Evolutionary conservation across 2,888 invertebrate genomes (phyloP).

Genomic region (Zygogramma bicolorata): DNA sequence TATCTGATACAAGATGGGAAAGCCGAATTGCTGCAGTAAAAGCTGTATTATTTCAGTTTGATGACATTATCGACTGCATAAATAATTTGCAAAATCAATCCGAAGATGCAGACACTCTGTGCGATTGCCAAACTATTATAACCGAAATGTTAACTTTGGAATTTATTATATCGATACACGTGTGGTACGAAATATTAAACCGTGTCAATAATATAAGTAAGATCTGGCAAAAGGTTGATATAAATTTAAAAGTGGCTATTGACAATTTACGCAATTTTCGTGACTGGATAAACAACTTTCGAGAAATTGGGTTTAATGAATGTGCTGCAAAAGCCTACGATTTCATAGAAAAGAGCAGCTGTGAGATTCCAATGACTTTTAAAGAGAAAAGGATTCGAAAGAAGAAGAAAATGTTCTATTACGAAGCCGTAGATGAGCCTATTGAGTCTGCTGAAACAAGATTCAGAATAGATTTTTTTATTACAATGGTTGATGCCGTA

Average conservation of each 20-base stretch:
- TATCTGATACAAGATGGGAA: slow-evolving; percentile 32
- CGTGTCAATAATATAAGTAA: slow-evolving; percentile 14
- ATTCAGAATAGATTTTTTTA: slow-evolving; percentile 14
- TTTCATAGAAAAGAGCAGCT: not conserved
- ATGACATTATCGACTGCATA: slow-evolving; percentile 26
- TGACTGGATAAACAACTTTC: not conserved
- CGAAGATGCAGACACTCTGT: slow-evolving; percentile 23
- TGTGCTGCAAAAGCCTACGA: not conserved
- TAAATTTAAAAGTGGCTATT: slow-evolving; percentile 3
- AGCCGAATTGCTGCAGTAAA: slow-evolving; percentile 28
- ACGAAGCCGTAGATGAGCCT: slow-evolving; percentile 7
- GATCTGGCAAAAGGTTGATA: not conserved
- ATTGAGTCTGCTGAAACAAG: not conserved
- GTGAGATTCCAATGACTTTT: not conserved
- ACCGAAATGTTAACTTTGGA: not conserved
- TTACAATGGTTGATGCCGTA: not conserved
- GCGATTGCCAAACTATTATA: slow-evolving; percentile 24
- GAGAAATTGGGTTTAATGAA: not conserved
- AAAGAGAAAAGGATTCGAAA: slow-evolving; percentile 4
- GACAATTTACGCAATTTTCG: slow-evolving; percentile 2
- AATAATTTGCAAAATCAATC: slow-evolving; percentile 29
- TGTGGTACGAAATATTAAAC: slow-evolving; percentile 8
- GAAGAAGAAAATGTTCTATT: not conserved
- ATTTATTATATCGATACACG: slow-evolving; percentile 17
- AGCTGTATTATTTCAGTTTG: slow-evolving; percentile 34